Evolutionary conservation across 1,140 invertebrate genomes (phyloP).

Genomic region (Teleopsis dalmanni): DNA sequence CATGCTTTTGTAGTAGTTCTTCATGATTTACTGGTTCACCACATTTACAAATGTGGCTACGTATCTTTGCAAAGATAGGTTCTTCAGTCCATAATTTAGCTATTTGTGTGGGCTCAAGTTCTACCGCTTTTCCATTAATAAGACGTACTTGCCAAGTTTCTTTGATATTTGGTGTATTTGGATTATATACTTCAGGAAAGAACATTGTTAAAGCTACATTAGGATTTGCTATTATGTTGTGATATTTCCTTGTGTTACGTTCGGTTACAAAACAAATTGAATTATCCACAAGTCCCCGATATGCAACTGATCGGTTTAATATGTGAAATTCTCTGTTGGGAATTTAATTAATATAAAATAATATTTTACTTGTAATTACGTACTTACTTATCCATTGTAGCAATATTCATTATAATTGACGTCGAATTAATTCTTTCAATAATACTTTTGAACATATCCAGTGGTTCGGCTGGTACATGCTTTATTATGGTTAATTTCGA

Average conservation of each 20-base stretch:
- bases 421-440: constrained; percentile 6
- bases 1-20: constrained; percentile 22
- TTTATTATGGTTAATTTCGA: constrained; percentile 25
- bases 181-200: no score
- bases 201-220: constrained; percentile 21
- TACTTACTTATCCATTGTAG: constrained; percentile 25
- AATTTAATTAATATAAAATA: neutral
- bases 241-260: constrained; percentile 27
- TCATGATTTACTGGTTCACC: constrained; percentile 27
- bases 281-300: constrained; percentile 27
- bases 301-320: constrained; percentile 32
- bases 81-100: constrained; percentile 27
- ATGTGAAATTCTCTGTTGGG: constrained; percentile 22
- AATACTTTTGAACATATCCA: constrained; percentile 22
- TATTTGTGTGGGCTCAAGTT: constrained; percentile 19
- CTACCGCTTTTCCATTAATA: constrained; percentile 24
- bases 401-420: constrained; percentile 26
- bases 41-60: constrained; percentile 27
- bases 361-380: neutral
- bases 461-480: constrained; percentile 18
- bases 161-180: neutral
- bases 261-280: constrained; percentile 32
- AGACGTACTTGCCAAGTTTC: constrained; percentile 30
- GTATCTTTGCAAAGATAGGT: constrained; percentile 22
- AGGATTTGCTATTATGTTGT: constrained; percentile 27